Evolutionary conservation across 2,888 invertebrate species (phyloP).

Genomic region (Macrophya alboannulata): DNA sequence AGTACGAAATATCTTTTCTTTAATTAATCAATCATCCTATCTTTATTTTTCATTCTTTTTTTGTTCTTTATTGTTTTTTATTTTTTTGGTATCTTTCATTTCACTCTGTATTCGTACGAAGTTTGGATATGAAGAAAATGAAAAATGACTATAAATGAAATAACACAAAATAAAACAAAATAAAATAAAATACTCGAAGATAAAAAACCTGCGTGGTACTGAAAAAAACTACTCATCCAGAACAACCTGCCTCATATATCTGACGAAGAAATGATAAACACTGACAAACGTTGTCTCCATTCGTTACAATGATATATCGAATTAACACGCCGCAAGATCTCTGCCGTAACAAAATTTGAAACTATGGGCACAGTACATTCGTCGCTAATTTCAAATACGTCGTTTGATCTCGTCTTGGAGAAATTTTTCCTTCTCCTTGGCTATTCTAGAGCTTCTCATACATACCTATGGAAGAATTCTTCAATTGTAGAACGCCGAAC

Average conservation of each 20-base stretch:
- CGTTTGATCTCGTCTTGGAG: neutral
- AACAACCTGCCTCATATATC: constrained; percentile 1
- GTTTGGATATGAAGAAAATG: neutral
- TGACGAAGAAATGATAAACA: neutral
- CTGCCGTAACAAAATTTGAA: neutral
- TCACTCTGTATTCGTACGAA: neutral
- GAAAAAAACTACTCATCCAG: neutral
- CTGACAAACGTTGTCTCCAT: neutral
- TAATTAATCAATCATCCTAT: no score
- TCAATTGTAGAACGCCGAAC: neutral
- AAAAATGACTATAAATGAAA: neutral
- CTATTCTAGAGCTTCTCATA: neutral
- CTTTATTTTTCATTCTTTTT: no score
- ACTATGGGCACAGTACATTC: neutral
- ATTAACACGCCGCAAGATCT: neutral
- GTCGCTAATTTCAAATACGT: neutral
- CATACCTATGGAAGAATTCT: neutral
- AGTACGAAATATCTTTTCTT: neutral
- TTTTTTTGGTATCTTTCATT: neutral
- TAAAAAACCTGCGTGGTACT: neutral
- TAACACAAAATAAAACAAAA: neutral
- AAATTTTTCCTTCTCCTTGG: neutral
- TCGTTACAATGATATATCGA: neutral
- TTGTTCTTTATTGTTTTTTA: neutral
- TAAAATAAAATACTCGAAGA: neutral